Evolutionary conservation across 2,888 invertebrate genomes (phyloP).

Genomic region (Tachina lurida): DNA sequence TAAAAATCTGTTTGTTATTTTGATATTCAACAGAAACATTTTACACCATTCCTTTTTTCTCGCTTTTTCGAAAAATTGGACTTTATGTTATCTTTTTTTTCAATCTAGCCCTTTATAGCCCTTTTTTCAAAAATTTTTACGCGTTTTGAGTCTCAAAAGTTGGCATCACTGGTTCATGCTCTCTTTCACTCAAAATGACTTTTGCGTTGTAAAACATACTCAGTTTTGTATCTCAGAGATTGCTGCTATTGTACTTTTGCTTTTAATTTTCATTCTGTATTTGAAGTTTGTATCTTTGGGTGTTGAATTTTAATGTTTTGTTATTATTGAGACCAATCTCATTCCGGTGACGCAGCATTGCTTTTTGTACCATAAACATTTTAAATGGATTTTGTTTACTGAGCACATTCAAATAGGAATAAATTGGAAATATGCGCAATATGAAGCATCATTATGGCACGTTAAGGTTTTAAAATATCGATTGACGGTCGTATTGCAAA

Average conservation of each 20-base stretch:
- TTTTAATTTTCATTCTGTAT: constrained; percentile 29
- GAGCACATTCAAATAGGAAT: constrained; percentile 59
- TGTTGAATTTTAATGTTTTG: constrained; percentile 62
- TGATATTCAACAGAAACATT: too few species aligned
- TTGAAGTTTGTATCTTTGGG: constrained; percentile 9
- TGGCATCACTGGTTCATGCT: neutral
- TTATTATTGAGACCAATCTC: constrained; percentile 57
- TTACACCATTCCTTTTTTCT: too few species aligned
- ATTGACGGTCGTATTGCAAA: constrained; percentile 69
- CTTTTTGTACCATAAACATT: constrained; percentile 58
- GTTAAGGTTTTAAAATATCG: constrained; percentile 73
- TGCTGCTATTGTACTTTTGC: constrained; percentile 55
- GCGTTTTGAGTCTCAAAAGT: too few species aligned
- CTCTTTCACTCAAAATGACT: constrained; percentile 38
- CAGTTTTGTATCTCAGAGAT: constrained; percentile 74
- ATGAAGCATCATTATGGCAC: constrained; percentile 69
- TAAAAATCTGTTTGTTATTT: too few species aligned
- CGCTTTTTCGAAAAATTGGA: too few species aligned
- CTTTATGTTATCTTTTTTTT: too few species aligned
- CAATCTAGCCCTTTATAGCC: too few species aligned
- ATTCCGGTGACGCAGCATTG: constrained; percentile 60
- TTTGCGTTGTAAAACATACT: neutral
- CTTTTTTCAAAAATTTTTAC: too few species aligned
- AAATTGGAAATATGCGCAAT: constrained; percentile 70
- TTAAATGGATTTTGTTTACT: constrained; percentile 60